Percentiles rank a stretch among this genome's conserved stretches.
Evolutionary conservation across 1,140 invertebrate species (phyloP).

Genomic region (Eurosta solidaginis): DNA sequence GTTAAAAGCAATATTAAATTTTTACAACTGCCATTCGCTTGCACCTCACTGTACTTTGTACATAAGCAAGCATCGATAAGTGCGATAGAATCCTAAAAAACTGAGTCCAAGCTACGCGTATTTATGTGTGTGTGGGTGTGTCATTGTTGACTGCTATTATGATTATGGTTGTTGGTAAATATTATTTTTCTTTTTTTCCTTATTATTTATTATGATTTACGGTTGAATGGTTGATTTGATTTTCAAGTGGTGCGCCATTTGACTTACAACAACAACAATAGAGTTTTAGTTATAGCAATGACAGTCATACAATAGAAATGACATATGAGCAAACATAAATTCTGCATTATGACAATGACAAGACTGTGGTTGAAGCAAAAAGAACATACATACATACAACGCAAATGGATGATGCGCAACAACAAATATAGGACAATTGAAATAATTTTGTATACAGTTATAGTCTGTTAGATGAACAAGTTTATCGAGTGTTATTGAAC

Average conservation of each 20-base stretch:
- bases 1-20: too few relatives aligned
- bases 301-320: slow-evolving; percentile 17
- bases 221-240: slow-evolving; percentile 59
- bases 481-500: slow-evolving; percentile 28
- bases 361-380: not conserved
- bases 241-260: slow-evolving; percentile 55
- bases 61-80: not conserved
- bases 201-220: slow-evolving; percentile 60
- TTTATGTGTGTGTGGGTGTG: not conserved
- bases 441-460: too few relatives aligned
- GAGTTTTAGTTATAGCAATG: not conserved
- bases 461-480: not conserved
- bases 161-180: slow-evolving; percentile 25
- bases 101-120: too few relatives aligned
- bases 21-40: not conserved
- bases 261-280: not conserved
- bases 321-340: slow-evolving; percentile 26
- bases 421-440: too few relatives aligned
- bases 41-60: not conserved
- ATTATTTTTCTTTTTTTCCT: slow-evolving; percentile 37
- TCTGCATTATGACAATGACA: not conserved
- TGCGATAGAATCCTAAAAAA: not conserved
- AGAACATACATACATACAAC: not conserved
- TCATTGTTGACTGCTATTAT: slow-evolving; percentile 6
- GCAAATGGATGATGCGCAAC: too few relatives aligned